phyloP scores from a whole-genome alignment of 1,140 invertebrate genomes.

The Sycophila sp. region DNA sequence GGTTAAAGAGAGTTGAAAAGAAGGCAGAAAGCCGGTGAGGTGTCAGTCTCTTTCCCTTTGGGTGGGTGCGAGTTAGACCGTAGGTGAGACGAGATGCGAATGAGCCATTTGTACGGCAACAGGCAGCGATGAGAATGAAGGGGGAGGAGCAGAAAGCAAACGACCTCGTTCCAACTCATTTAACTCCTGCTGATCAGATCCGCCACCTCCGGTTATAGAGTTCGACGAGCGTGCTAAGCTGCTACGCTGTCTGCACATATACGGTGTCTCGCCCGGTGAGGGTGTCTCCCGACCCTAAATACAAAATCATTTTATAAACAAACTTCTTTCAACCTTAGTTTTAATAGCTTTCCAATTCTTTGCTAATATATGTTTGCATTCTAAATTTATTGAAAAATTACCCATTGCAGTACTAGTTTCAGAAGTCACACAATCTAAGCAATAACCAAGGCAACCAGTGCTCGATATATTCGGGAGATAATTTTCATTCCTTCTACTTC shows the following conservation, averaged over 20 bases:
- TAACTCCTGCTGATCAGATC: conserved; percentile 63
- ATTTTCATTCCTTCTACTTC: conserved; percentile 45
- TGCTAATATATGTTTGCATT: background rate
- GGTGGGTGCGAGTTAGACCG: conserved; percentile 45
- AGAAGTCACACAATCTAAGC: conserved; percentile 51
- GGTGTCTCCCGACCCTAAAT: conserved; percentile 77
- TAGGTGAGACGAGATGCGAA: conserved; percentile 54
- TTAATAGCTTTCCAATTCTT: too few relatives aligned
- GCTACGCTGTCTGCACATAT: conserved; percentile 80
- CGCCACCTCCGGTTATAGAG: conserved; percentile 47
- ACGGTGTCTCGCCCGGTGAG: conserved; percentile 80
- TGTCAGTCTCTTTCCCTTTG: too few relatives aligned
- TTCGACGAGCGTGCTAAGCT: conserved; percentile 62
- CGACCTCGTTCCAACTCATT: conserved; percentile 73
- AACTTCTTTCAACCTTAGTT: too few relatives aligned
- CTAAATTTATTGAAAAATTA: conserved; percentile 37
- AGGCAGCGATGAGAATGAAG: background rate
- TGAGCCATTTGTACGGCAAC: conserved; percentile 38
- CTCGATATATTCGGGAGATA: conserved; percentile 34
- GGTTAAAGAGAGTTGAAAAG: too few relatives aligned
- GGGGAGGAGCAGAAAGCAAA: conserved; percentile 64
- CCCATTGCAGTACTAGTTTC: conserved; percentile 54
- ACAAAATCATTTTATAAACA: conserved; percentile 4
- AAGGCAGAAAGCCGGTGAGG: background rate
- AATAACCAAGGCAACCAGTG: conserved; percentile 49